Base-by-base conservation (phyloP, 2,113 vertebrate genomes). In the Nansenia antarctica region DNA sequence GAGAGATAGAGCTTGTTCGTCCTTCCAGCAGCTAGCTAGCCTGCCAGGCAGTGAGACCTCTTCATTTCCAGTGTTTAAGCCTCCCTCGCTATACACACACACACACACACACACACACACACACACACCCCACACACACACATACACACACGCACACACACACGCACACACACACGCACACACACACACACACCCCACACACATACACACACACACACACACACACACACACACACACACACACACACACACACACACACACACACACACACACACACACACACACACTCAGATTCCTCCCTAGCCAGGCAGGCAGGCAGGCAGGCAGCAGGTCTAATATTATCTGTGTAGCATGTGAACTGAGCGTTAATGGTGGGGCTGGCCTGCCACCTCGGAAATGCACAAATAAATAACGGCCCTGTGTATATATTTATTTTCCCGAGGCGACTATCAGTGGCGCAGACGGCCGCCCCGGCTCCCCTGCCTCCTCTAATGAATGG, bases 391-490 rank as follows among this genome's bases (percentile, higher is more conserved):
- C 82, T 84, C 67, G 30, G 85, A 88, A 87, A 90, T 77, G 79
- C 77, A 72, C 69, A 81, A 83, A 87, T 79, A 79, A 80, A 55
- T 89, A 89, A 90, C 79, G 72, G 73, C 7, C n/a, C 67, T 72
- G 77, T 81, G 77, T 87, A 77, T 88, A 71, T 87, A 83, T 91
- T 87, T 89, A 85, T 87, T 86, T 88, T 84, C 83, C 83, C 65
- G 30, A 59, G 55, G 81, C 82, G 78, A 81, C 77, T 70, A 62
- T 74, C 67, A 74, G 73, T 49, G 47, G 55, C 66, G 77, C 61
- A 78, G 77, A 73, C 68, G 20, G 65, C 74, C 72, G 70, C 67
- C 62, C 27, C 22, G 20, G 9, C 30, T 55, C 70, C 3, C 60
- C 77, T 62, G 69, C 73, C 65, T 27, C 74, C 67, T 64, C 67